Conservation (phyloP, 2,113 vertebrate species). For the Sebastes fasciatus region DNA sequence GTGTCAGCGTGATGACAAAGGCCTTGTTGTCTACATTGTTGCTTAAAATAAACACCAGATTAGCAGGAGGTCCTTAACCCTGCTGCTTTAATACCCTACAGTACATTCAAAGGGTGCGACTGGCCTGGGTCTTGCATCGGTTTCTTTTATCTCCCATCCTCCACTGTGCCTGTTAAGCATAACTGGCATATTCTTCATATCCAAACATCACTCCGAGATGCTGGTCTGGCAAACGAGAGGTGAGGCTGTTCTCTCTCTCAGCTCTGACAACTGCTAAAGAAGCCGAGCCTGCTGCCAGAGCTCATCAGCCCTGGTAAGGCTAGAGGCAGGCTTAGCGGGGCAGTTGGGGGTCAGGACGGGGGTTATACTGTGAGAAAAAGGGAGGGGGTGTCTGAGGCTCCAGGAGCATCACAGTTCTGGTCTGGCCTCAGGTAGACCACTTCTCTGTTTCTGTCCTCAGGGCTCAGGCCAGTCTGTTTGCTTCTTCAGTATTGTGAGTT, state of each 20-base stretch:
- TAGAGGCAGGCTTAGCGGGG: conserved; percentile 6
- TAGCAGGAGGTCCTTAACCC: neutral
- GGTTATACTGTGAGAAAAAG: neutral
- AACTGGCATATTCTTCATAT: conserved; percentile 14
- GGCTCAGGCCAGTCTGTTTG: neutral
- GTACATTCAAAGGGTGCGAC: neutral
- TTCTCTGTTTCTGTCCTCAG: neutral
- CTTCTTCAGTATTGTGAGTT: neutral
- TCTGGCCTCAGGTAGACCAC: neutral
- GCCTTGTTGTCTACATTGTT: neutral
- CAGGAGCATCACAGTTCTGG: neutral
- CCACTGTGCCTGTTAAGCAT: neutral
- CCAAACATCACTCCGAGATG: conserved; percentile 8
- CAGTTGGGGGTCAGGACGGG: neutral
- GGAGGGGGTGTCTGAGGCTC: neutral
- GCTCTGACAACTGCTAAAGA: conserved; percentile 51
- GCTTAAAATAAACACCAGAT: neutral
- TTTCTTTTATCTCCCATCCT: conserved; percentile 20
- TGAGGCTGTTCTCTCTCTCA: conserved; percentile 35
- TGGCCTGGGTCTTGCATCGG: neutral
- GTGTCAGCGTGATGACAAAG: neutral
- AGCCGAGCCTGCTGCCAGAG: conserved; percentile 37
- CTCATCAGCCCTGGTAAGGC: conserved; percentile 17
- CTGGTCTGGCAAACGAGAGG: conserved; percentile 19
- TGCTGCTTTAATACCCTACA: neutral